Evolutionary conservation across 2,797 vertebrate species (phyloP).

Genomic region (Peromyscus eremicus): DNA sequence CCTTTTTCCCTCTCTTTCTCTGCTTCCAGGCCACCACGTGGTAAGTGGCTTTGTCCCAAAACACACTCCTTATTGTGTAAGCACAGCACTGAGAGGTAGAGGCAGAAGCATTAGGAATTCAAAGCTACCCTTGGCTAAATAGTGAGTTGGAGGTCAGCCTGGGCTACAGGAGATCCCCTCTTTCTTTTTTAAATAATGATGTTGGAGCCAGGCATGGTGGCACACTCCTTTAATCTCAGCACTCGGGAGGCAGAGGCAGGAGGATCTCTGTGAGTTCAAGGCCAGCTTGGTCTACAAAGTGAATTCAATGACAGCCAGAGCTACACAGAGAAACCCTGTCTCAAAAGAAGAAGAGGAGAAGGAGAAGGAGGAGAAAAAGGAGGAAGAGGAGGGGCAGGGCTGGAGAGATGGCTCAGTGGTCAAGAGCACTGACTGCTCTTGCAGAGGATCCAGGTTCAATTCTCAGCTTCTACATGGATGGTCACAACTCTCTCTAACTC

Average conservation of each 20-base stretch:
- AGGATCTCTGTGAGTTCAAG: neutral
- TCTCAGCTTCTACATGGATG: neutral
- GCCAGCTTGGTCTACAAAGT: neutral
- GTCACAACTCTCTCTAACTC: neutral
- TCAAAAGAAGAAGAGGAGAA: neutral
- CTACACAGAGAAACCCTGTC: neutral
- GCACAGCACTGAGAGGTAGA: neutral
- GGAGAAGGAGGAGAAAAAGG: neutral
- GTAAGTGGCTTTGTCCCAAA: neutral
- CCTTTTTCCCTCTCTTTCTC: neutral
- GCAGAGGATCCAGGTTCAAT: neutral
- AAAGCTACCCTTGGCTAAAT: neutral
- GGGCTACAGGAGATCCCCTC: neutral
- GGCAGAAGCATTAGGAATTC: neutral
- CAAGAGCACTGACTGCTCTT: neutral
- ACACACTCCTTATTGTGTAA: neutral
- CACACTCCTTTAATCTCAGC: neutral
- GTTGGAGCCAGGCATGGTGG: neutral
- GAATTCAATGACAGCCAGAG: neutral
- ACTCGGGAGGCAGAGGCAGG: neutral
- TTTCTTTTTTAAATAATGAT: neutral
- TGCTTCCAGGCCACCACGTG: neutral
- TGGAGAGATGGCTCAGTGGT: neutral
- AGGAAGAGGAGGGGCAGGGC: accelerated
- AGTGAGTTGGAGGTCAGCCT: neutral